A percentile compares a stretch with the other conserved stretches of the same genome.
phyloP scores from a whole-genome alignment of 2,797 vertebrate genomes.

The Miichthys miiuy region DNA sequence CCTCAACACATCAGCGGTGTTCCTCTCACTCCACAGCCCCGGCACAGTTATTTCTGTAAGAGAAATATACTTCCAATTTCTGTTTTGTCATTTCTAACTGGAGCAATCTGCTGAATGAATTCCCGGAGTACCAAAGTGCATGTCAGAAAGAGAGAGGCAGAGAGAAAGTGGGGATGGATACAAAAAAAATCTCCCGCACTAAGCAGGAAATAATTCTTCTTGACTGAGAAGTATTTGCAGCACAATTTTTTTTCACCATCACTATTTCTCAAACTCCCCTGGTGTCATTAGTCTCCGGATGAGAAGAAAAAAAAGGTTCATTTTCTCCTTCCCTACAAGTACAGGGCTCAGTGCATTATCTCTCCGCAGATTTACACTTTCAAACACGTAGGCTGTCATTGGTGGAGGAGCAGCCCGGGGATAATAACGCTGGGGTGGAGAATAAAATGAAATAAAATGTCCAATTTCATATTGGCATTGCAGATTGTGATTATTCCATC shows the following conservation, averaged over 20 bases:
- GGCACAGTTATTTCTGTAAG: constrained; percentile 58
- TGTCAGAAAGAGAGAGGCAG: constrained; percentile 60
- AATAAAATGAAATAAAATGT: constrained; percentile 45
- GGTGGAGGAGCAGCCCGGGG: constrained; percentile 52
- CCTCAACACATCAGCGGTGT: constrained; percentile 48
- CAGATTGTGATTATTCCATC: constrained; percentile 13
- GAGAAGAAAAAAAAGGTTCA: constrained; percentile 46
- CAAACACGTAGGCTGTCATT: constrained; percentile 60
- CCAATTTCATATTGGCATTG: constrained; percentile 17
- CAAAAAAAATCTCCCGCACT: constrained; percentile 43
- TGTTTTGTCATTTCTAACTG: constrained; percentile 78
- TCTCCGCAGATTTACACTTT: constrained; percentile 69
- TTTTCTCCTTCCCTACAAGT: constrained; percentile 66
- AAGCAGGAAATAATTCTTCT: constrained; percentile 74
- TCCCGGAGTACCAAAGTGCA: constrained; percentile 63
- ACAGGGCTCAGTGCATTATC: constrained; percentile 59
- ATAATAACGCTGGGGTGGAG: constrained; percentile 53
- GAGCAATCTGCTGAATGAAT: constrained; percentile 72
- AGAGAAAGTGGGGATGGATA: constrained; percentile 31
- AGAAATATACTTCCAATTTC: constrained; percentile 73
- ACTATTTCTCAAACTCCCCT: constrained; percentile 69
- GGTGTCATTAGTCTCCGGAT: constrained; percentile 73
- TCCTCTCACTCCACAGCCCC: constrained; percentile 48
- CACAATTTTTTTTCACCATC: constrained; percentile 58
- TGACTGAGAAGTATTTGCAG: constrained; percentile 65